A percentile compares a stretch with the other conserved stretches of the same genome.
Conservation (phyloP, 1,140 invertebrate genomes). For the Belonocnema kinseyi region DNA sequence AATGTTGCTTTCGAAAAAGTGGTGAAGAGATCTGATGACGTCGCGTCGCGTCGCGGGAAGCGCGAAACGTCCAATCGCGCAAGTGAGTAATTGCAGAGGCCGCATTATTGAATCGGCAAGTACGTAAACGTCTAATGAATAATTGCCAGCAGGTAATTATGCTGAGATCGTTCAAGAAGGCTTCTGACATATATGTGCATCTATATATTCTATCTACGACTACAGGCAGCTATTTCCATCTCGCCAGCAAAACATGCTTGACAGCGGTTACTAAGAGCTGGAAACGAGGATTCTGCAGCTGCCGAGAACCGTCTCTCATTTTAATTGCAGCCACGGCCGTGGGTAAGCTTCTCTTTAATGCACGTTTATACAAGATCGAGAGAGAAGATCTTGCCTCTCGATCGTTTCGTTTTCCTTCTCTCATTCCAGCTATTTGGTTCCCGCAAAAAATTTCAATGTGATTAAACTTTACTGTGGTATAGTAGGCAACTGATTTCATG, state of each 20-base stretch:
- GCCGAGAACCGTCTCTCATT: slow-evolving; percentile 54
- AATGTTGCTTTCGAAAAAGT: not conserved
- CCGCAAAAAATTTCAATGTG: slow-evolving; percentile 25
- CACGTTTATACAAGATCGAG: slow-evolving; percentile 47
- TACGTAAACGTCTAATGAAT: slow-evolving; percentile 30
- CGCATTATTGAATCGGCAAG: slow-evolving; percentile 9
- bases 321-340: slow-evolving; percentile 53
- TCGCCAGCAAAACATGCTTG: slow-evolving; percentile 45
- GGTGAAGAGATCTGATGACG: not conserved
- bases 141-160: slow-evolving; percentile 45
- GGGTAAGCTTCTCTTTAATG: slow-evolving; percentile 53
- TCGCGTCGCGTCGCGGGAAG: slow-evolving; percentile 33
- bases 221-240: slow-evolving; percentile 50
- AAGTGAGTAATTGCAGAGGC: slow-evolving; percentile 41
- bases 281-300: slow-evolving; percentile 55
- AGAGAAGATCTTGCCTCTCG: slow-evolving; percentile 39
- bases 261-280: slow-evolving; percentile 48
- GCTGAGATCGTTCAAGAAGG: slow-evolving; percentile 38
- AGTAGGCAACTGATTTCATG: slow-evolving; percentile 21
- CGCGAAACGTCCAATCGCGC: slow-evolving; percentile 46
- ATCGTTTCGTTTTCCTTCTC: slow-evolving; percentile 40
- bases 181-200: slow-evolving; percentile 41
- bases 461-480: slow-evolving; percentile 19
- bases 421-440: slow-evolving; percentile 39
- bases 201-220: slow-evolving; percentile 24